phyloP scores from a whole-genome alignment of 92 coral and sea anemone species.

The Desmophyllum pertusum region DNA sequence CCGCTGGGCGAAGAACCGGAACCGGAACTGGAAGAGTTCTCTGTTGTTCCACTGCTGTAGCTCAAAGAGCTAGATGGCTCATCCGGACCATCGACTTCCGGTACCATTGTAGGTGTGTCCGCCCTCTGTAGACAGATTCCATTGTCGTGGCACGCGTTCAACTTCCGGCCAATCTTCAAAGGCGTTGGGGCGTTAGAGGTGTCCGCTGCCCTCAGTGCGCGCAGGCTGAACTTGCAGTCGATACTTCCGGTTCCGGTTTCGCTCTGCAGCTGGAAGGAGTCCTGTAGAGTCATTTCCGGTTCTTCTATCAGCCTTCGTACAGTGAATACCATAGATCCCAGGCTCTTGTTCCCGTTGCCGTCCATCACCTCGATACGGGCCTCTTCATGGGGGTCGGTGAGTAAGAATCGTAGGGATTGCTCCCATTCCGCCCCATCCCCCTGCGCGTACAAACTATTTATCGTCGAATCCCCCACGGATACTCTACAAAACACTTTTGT shows the following conservation, averaged over 20 bases:
- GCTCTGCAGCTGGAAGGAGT: constrained; percentile 64
- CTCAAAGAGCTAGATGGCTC: constrained; percentile 10
- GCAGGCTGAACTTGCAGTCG: constrained; percentile 77
- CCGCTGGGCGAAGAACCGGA: constrained; percentile 42
- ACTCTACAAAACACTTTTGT: constrained; percentile 76
- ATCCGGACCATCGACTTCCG: constrained; percentile 44
- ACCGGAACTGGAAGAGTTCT: constrained; percentile 20
- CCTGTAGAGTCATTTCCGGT: constrained; percentile 83
- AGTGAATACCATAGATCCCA: constrained; percentile 68
- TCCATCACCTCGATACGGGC: constrained; percentile 48
- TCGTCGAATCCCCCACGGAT: constrained; percentile 64
- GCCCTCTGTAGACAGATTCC: constrained; percentile 11
- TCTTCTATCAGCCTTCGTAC: constrained; percentile 70
- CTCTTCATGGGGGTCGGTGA: constrained; percentile 80
- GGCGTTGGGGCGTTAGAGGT: neutral
- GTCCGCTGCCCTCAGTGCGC: constrained; percentile 75
- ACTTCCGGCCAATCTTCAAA: constrained; percentile 28
- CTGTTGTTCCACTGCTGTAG: constrained; percentile 21
- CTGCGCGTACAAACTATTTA: constrained; percentile 63
- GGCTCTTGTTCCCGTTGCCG: constrained; percentile 35
- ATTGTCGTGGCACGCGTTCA: neutral
- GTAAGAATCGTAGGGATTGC: constrained; percentile 79
- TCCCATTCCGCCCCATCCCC: constrained; percentile 71
- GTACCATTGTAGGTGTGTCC: constrained; percentile 28
- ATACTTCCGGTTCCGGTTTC: constrained; percentile 76